These are phyloP conservation scores for Centroberyx gerrardi DNA, from an alignment of 2,797 vertebrate species.

Conservation along the genomic window DNA sequence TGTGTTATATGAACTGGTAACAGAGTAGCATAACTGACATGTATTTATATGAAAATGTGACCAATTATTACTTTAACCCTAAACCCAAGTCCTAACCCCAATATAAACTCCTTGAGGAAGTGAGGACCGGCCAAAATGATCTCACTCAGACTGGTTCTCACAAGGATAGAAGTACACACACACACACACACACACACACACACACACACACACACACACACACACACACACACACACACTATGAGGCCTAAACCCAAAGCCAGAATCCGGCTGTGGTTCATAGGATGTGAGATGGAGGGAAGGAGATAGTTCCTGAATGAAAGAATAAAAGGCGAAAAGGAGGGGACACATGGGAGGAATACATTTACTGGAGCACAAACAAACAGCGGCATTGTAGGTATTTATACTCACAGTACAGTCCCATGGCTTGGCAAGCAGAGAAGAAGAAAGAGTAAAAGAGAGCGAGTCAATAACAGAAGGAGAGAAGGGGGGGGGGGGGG, in stretches of 20 bases:
- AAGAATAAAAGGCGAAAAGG: neutral
- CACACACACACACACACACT: neutral
- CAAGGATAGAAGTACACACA: neutral
- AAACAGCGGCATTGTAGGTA: conserved; percentile 31
- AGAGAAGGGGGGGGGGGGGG: conserved; percentile 40
- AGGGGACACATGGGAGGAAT: neutral
- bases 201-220: neutral
- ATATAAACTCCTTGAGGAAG: neutral
- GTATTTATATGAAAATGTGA: no score
- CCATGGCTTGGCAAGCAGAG: conserved; percentile 77
- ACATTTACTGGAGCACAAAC: conserved; percentile 32
- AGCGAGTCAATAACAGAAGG: conserved; percentile 52
- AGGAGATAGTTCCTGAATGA: conserved; percentile 3
- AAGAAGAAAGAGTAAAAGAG: conserved; percentile 49
- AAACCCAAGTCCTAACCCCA: neutral
- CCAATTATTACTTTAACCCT: no score
- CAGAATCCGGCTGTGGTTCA: neutral
- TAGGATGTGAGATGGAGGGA: conserved; percentile 2
- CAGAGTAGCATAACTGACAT: no score
- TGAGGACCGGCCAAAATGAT: neutral
- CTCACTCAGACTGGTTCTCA: neutral
- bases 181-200: neutral
- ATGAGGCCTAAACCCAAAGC: neutral
- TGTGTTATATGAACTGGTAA: neutral
- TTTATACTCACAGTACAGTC: conserved; percentile 83